Base-by-base conservation (phyloP, 2,797 vertebrate genomes). In the Anniella stebbinsi region DNA sequence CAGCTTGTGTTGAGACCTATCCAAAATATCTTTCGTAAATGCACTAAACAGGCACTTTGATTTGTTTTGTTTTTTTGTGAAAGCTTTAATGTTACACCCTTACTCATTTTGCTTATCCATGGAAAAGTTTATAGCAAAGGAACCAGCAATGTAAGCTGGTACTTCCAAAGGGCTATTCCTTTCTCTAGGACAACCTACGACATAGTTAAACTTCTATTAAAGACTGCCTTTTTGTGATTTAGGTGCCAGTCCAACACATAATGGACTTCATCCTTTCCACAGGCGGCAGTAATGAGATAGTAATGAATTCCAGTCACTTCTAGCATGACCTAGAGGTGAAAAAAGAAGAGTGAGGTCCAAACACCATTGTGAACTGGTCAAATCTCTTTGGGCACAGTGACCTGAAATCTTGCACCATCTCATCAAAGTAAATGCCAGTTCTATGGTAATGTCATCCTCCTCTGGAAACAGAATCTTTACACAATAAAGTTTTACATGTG, bases 371-470 rank as follows among this genome's bases (percentile, higher is more conserved):
- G 45, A 84, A 78, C 75, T 90, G 80, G 11, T 87, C 87, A 45
- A 86, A 23, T 78, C 67, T 93, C 63, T 48, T 91, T 87, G 91
- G 83, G 86, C 84, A 66, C 51, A 69, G 76, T 84, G 91, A 12
- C 77, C 82, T 45, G 2, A 38, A 95, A 85, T n/a, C 78, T 38
- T 2, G 15, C 15, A 51, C 84, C 84, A 89, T 86, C 93, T 87
- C 13, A 38, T 45, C 80, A 76, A 92, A 84, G 57, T 90, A 90
- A 91, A 48, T 0, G 6, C 13, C 63, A 80, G 21, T 4, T 70
- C 48, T 60, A 12, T 93, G 81, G 12, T 75, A 81, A 70, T 80
- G 12, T 38, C 89, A 2, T 84, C 60, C 67, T 63, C 30, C 51
- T 86, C 70, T 87, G 92, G 92, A 86, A 80, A 81, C 57, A 86